These are phyloP conservation scores for Eurystomus glaucurus DNA, from an alignment of 2,797 vertebrate species.

Conservation along the genomic window DNA sequence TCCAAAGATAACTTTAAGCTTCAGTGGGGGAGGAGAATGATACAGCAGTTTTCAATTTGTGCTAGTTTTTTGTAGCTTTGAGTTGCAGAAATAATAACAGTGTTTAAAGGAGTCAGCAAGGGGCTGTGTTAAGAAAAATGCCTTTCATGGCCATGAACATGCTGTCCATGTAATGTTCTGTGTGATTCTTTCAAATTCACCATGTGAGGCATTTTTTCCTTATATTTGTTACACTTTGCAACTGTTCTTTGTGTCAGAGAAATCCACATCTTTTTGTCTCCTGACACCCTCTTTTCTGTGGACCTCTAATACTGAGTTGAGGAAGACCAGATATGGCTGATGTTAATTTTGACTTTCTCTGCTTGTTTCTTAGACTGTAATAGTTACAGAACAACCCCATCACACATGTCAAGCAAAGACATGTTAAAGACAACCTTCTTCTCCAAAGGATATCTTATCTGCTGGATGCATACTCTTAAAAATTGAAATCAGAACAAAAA, in stretches of 20 bases:
- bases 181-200: not conserved
- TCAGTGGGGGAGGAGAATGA: not conserved
- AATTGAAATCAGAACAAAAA: not conserved
- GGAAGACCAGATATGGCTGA: not conserved
- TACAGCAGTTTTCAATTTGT: not conserved
- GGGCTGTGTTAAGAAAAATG: not conserved
- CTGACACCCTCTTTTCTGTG: not conserved
- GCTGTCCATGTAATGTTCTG: not conserved
- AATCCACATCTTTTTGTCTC: not conserved
- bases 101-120: constrained; percentile 10
- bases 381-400: not conserved
- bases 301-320: not conserved
- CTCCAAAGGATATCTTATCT: not conserved
- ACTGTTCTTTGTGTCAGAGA: not conserved
- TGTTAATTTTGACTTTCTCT: not conserved
- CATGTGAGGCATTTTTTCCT: not conserved
- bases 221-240: not conserved
- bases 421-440: not conserved
- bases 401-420: not conserved
- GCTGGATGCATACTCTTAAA: not conserved
- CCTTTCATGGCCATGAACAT: not conserved
- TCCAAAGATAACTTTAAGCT: not conserved
- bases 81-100: constrained; percentile 16
- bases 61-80: not conserved
- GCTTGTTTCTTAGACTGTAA: not conserved